Conservation (phyloP, 2,888 invertebrate genomes). For the Drosophila cyrtoloma region DNA sequence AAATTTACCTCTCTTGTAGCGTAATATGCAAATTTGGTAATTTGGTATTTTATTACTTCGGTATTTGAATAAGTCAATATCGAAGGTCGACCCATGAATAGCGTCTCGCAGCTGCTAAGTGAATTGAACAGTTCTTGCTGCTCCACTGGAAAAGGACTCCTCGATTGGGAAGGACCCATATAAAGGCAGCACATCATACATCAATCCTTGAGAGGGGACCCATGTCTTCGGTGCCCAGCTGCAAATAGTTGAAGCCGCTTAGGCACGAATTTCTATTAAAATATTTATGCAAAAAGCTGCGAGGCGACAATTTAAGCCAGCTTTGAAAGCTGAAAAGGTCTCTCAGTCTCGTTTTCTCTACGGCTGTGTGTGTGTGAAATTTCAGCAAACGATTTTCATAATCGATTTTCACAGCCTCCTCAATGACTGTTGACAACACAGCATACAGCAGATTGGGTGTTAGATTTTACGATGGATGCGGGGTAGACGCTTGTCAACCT, state of each 20-base stretch:
- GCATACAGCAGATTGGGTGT: constrained; percentile 19
- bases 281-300: constrained; percentile 75
- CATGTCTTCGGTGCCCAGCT: constrained; percentile 54
- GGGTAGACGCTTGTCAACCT: constrained; percentile 69
- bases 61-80: constrained; percentile 71
- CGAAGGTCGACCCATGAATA: constrained; percentile 21
- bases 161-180: constrained; percentile 11
- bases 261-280: constrained; percentile 78
- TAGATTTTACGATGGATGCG: constrained; percentile 14
- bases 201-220: constrained; percentile 53
- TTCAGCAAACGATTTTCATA: constrained; percentile 79
- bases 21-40: constrained; percentile 51
- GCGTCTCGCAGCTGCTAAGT: constrained; percentile 20
- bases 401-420: constrained; percentile 73
- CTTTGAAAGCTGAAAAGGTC: constrained; percentile 23
- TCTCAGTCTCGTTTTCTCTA: constrained; percentile 7
- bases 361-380: constrained; percentile 47
- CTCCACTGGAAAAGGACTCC: background rate
- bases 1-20: constrained; percentile 14
- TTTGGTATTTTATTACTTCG: constrained; percentile 61
- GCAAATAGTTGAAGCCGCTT: constrained; percentile 77
- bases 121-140: constrained; percentile 17
- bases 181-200: constrained; percentile 35
- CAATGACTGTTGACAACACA: constrained; percentile 72
- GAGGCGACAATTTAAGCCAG: constrained; percentile 61